These are phyloP conservation scores for Tragelaphus eurycerus DNA, from an alignment of 2,797 vertebrate species.

Conservation along the genomic window DNA sequence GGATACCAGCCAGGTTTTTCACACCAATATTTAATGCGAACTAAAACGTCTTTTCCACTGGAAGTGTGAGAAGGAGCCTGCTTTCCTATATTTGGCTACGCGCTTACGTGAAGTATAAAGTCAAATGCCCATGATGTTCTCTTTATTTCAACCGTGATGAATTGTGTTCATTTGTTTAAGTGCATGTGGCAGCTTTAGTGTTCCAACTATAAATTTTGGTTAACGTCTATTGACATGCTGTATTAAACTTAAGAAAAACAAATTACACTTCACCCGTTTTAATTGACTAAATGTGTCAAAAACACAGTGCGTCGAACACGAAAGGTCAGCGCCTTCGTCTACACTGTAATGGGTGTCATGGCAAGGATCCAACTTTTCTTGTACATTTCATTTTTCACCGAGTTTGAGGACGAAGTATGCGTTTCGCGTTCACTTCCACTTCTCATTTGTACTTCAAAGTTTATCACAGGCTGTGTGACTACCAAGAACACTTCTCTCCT, in stretches of 20 bases:
- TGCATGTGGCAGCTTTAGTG: constrained; percentile 91
- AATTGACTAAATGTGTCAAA: constrained; percentile 92
- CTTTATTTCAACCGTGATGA: constrained; percentile 89
- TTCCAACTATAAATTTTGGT: constrained; percentile 91
- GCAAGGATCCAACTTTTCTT: constrained; percentile 87
- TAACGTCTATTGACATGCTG: constrained; percentile 90
- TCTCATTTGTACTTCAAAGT: constrained; percentile 81
- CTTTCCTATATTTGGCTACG: constrained; percentile 94
- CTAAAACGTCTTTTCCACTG: constrained; percentile 90
- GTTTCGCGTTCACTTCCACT: constrained; percentile 83
- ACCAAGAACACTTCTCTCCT: constrained; percentile 65
- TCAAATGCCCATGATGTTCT: constrained; percentile 85
- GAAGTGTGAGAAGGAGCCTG: constrained; percentile 88
- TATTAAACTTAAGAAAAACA: constrained; percentile 90
- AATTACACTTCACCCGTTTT: constrained; percentile 89
- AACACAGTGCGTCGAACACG: constrained; percentile 87
- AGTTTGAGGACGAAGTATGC: constrained; percentile 80
- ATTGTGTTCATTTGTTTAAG: constrained; percentile 91
- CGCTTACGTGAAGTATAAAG: constrained; percentile 85
- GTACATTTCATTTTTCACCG: constrained; percentile 86
- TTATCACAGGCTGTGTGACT: constrained; percentile 67
- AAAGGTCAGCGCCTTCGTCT: constrained; percentile 85
- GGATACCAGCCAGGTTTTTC: constrained; percentile 89
- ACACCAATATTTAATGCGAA: constrained; percentile 91
- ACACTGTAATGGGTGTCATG: constrained; percentile 92